phyloP scores from a whole-genome alignment of 2,888 invertebrate species.

The Asteroscopus sphinx region DNA sequence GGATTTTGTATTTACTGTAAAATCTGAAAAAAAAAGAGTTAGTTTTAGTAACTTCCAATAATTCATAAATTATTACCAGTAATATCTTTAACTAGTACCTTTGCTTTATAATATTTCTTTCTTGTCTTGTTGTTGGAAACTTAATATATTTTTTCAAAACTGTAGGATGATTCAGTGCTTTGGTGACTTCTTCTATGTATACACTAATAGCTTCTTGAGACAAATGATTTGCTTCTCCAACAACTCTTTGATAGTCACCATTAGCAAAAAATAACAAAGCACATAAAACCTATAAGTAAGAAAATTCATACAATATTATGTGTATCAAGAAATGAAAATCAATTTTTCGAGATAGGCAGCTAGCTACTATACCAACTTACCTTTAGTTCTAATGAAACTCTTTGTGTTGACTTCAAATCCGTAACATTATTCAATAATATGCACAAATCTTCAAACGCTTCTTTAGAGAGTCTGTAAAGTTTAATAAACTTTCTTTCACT shows the following conservation, averaged over 20 bases:
- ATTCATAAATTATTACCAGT: background rate
- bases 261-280: background rate
- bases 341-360: background rate
- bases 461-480: conserved; percentile 6
- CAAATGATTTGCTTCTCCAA: background rate
- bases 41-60: background rate
- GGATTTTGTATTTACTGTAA: background rate
- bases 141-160: background rate
- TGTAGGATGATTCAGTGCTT: background rate
- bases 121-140: no score
- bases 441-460: conserved; percentile 2
- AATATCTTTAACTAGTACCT: no score
- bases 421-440: background rate
- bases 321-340: background rate
- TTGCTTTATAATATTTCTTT: no score
- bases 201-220: conserved; percentile 1
- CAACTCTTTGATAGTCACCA: conserved; percentile 1
- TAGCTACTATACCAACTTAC: background rate
- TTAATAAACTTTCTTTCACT: background rate
- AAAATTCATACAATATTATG: no score
- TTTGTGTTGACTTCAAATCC: conserved; percentile 1
- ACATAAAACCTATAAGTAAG: background rate
- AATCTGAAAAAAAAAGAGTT: background rate
- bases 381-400: conserved; percentile 3
- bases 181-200: background rate